Evolutionary conservation across 2,113 vertebrate species (phyloP).

Genomic region (Balaeniceps rex): DNA sequence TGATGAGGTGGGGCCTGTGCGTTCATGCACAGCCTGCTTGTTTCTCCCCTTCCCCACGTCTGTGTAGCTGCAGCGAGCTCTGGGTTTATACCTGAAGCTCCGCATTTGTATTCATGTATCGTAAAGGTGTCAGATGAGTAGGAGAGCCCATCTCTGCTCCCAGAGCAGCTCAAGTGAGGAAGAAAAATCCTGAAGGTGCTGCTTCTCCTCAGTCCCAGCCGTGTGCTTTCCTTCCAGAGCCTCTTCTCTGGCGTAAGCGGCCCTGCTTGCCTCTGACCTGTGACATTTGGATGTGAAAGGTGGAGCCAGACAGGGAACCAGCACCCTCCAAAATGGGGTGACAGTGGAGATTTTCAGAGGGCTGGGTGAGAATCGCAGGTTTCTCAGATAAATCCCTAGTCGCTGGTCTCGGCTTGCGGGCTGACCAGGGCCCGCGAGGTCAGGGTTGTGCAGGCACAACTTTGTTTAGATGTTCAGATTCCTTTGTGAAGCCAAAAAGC

Average conservation of each 20-base stretch:
- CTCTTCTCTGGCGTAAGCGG: background rate
- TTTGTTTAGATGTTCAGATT: constrained; percentile 18
- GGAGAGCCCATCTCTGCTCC: background rate
- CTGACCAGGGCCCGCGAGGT: background rate
- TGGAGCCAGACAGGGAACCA: background rate
- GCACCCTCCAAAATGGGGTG: background rate
- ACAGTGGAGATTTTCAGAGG: background rate
- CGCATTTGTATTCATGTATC: background rate
- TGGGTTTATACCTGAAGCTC: background rate
- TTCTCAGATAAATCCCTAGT: background rate
- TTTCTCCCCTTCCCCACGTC: background rate
- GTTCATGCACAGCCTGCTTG: background rate
- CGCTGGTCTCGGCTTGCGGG: rapidly evolving
- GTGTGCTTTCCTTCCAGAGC: background rate
- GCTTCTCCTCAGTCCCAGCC: background rate
- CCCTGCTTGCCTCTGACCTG: rapidly evolving
- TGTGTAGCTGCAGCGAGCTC: rapidly evolving
- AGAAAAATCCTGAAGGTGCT: background rate
- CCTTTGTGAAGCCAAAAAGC: constrained; percentile 8
- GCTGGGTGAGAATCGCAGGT: background rate
- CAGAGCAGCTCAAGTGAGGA: background rate
- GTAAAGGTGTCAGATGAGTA: background rate
- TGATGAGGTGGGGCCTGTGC: background rate
- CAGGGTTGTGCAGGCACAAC: background rate
- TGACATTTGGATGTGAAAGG: background rate